Evolutionary conservation across 2,113 vertebrate species (phyloP), one percentile per base, ranked within the genome.

Genomic region (Ovibos moschatus): DNA sequence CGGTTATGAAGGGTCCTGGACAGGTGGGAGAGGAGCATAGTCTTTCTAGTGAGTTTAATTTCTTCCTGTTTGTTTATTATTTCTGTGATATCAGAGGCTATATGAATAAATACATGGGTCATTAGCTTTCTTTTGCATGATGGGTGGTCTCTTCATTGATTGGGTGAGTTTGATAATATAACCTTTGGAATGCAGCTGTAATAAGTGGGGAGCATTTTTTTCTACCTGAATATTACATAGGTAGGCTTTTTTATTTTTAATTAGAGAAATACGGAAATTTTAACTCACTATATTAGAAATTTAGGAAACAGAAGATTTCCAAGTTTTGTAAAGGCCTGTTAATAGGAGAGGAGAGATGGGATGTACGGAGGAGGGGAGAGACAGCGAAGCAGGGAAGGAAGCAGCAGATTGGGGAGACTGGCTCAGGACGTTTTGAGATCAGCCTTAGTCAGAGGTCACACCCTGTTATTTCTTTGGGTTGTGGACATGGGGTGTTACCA

Each of bases 381-480:
- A 71, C 12, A 64, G 67, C 21, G 4, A 17, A 36, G 33, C 51
- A 67, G 67, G 79, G 78, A 90, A 81, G 62, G 64, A 51, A 85
- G 58, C 83, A 28, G 33, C 76, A 67, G 64, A 36, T 4, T 23
- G 17, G 74, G 86, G 74, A 94, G 92, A 83, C 27, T 64, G 92
- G 47, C 67, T 93, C 95, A 0, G 33, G 91, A 96, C 96, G 87
- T 76, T 92, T 88, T 87, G 95, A 97, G 89, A 92, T 96, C 87
- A 67, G 89, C 74, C 94, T 97, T 92, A 92, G 91, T 97, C 96
- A 94, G 97, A 97, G 91, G 90, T 91, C 76, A 91, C 88, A 97
- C 96, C 95, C 94, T 97, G 94, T 94, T 96, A 86, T 97, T 98
- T 96, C 90, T 98, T 96, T 78, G 87, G 87, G 94, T 90, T 95